These are phyloP conservation scores for Lithophane leautieri DNA, from an alignment of 2,888 invertebrate species.

Conservation along the genomic window DNA sequence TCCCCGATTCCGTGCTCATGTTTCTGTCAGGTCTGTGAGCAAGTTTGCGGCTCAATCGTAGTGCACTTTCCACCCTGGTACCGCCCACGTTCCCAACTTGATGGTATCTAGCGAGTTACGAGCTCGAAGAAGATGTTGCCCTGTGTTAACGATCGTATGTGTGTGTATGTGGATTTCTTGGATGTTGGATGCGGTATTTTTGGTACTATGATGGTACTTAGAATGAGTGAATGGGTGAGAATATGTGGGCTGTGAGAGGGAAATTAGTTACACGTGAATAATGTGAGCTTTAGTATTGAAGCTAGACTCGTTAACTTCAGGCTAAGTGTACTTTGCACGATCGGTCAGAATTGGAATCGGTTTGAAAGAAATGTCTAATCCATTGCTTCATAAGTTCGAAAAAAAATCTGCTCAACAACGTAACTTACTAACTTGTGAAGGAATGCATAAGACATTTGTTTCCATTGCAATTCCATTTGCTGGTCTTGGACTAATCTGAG, in stretches of 20 bases:
- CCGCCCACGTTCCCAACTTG: conserved; percentile 68
- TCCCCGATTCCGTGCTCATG: conserved; percentile 70
- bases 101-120: conserved; percentile 76
- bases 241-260: no score
- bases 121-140: conserved; percentile 68
- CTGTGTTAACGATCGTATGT: conserved; percentile 67
- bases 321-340: no score
- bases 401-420: no score
- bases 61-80: conserved; percentile 63
- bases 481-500: no score
- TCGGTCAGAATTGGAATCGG: no score
- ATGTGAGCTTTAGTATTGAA: no score
- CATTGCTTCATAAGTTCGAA: no score
- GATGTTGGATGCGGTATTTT: conserved; percentile 48
- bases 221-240: background rate
- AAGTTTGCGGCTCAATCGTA: conserved; percentile 60
- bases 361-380: no score
- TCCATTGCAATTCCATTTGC: no score
- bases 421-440: no score
- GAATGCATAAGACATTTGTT: no score
- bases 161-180: conserved; percentile 51
- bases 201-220: conserved; percentile 1
- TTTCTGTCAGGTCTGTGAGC: conserved; percentile 60
- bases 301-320: no score
- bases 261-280: background rate